These are phyloP conservation scores for Amblyteles armatorius DNA, from an alignment of 2,888 invertebrate genomes.

Conservation along the genomic window DNA sequence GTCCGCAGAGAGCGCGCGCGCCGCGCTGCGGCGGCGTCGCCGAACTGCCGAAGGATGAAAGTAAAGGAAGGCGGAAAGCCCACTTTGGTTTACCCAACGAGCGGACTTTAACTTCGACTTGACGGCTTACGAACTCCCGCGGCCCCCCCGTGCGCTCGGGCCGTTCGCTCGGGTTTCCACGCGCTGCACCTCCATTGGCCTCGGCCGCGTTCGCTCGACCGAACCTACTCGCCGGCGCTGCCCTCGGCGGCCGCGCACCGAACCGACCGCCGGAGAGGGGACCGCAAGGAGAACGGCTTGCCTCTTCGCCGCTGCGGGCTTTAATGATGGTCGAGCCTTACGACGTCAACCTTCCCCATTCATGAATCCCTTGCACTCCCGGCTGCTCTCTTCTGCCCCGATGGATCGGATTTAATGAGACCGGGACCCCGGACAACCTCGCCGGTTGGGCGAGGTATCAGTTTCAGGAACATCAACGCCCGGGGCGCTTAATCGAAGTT, in stretches of 20 bases:
- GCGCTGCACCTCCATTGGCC: constrained; percentile 27
- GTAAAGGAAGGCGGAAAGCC: constrained; percentile 46
- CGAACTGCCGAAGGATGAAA: background rate
- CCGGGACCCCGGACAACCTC: constrained; percentile 3
- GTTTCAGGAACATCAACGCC: background rate
- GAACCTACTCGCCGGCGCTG: constrained; percentile 3
- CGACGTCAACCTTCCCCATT: background rate
- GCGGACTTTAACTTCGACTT: constrained; percentile 65
- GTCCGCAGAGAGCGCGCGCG: background rate
- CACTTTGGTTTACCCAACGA: constrained; percentile 65
- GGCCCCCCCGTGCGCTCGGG: constrained; percentile 47
- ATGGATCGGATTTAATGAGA: constrained; percentile 47
- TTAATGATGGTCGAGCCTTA: constrained; percentile 45
- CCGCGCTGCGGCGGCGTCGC: background rate
- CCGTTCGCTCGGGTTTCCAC: constrained; percentile 10
- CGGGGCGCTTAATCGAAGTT: background rate
- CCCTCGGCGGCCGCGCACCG: background rate
- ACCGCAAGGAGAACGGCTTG: constrained; percentile 4
- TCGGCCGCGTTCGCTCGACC: constrained; percentile 32
- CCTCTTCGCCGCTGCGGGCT: background rate
- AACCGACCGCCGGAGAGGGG: background rate
- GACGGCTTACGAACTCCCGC: constrained; percentile 47
- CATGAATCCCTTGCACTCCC: constrained; percentile 32
- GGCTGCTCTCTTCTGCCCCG: background rate
- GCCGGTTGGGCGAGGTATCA: constrained; percentile 35